Evolutionary conservation across 2,888 invertebrate species (phyloP), one percentile per base, ranked within the genome.

Genomic region (Poecilus cupreus): DNA sequence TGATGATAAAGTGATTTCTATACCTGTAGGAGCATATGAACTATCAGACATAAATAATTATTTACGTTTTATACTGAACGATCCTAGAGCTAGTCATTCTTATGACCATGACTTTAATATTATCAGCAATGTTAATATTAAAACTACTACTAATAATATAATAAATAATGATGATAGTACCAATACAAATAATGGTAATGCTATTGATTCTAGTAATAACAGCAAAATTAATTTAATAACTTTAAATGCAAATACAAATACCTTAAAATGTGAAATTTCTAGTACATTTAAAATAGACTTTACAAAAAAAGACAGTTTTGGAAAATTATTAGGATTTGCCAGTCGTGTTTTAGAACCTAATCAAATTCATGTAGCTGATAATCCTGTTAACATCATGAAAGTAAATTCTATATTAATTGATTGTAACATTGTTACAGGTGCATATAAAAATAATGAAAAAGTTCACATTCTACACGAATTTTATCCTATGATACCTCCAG

Each of bases 21-120:
- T 87, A 74, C 86, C 86, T 24, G 83, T 82, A 3, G 87, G 87
- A 8, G 85, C 86, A n/a, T 87, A 88, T 83, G 86, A 88, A 84
- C 83, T 87, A 22, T 83, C 84, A 20, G 85, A 87, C 84, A 84
- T 87, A 24, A 83, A 85, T 76, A 83, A 81, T 51, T 85, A 83
- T 82, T 68, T 86, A 49, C 16, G 22, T 11, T 20, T 1, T 3
- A 16, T n/a, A 24, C 3, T 22, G 8, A 24, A 24, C 13, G 74
- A 74, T 74, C 49, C 74, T 18, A 72, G 43, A 18, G 72, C 16
- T 20, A 2, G 0, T 1, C 6, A 72, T 18, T 13, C 2, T 72
- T 43, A 37, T 72, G 32, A 22, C 1, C 6, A 39, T n/a, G 37
- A 72, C n/a, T n/a, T n/a, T n/a, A 32, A 32, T 32, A 8, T 32